Conservation (phyloP, 2,888 invertebrate genomes). For the Torymus texanus region DNA sequence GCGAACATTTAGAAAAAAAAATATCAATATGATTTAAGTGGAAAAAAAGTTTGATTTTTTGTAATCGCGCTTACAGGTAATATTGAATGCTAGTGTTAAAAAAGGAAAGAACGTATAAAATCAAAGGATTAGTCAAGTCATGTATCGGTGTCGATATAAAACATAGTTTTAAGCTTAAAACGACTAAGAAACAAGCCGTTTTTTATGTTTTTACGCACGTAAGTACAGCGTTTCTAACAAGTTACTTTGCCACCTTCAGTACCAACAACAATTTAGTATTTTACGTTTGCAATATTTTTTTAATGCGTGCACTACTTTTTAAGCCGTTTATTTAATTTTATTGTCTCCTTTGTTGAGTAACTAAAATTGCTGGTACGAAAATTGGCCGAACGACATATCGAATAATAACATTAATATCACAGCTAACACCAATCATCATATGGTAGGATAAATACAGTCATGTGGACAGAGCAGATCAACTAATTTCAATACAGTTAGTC, state of each 20-base stretch:
- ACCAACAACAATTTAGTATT: constrained; percentile 56
- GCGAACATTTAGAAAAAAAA: too few relatives aligned
- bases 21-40: too few relatives aligned
- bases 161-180: constrained; percentile 40
- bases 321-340: constrained; percentile 19
- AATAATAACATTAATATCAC: constrained; percentile 65
- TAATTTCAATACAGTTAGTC: constrained; percentile 68
- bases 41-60: too few relatives aligned
- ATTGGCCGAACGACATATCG: constrained; percentile 58
- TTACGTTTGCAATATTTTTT: background rate
- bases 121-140: constrained; percentile 9
- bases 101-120: constrained; percentile 12
- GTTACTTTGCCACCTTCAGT: constrained; percentile 59
- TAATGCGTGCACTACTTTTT: constrained; percentile 36
- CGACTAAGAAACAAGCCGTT: constrained; percentile 42
- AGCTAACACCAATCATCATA: constrained; percentile 70
- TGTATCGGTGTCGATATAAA: background rate
- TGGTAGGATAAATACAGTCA: constrained; percentile 69
- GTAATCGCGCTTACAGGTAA: too few relatives aligned
- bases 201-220: constrained; percentile 47
- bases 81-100: background rate
- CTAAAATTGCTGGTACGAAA: constrained; percentile 60
- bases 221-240: constrained; percentile 57
- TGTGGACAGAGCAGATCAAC: constrained; percentile 71
- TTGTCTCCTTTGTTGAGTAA: background rate